Conservation (phyloP, 2,113 vertebrate genomes). For the Centrocercus urophasianus region DNA sequence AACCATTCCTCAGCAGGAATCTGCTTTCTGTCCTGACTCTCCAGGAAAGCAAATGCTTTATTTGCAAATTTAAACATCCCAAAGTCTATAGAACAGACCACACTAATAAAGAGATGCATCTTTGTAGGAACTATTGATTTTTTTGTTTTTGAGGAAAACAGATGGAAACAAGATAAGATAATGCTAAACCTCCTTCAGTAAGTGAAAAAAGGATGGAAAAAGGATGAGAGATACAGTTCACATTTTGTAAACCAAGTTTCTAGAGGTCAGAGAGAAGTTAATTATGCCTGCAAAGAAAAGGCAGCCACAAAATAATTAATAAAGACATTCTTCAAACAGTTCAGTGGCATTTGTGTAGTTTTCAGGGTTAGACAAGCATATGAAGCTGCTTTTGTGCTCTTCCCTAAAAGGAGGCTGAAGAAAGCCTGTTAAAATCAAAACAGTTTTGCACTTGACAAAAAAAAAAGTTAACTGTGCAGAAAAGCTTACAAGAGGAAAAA, state of each 20-base stretch:
- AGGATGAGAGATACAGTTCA: not conserved
- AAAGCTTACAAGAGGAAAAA: not conserved
- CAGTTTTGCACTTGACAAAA: not conserved
- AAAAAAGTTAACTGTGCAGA: not conserved
- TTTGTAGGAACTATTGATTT: not conserved
- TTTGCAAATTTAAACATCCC: not conserved
- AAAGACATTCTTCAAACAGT: not conserved
- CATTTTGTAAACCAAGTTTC: not conserved
- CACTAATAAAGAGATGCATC: not conserved
- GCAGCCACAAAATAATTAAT: not conserved
- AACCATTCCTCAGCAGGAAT: not conserved
- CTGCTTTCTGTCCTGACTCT: not conserved
- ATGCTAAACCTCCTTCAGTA: not conserved
- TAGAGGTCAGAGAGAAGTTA: not conserved
- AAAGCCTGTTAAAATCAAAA: fast-evolving
- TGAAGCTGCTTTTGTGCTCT: not conserved
- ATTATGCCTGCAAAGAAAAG: not conserved
- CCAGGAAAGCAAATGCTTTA: not conserved
- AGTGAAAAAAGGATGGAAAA: not conserved
- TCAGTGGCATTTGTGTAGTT: not conserved
- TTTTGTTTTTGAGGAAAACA: not conserved
- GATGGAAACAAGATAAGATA: not conserved
- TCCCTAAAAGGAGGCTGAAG: not conserved
- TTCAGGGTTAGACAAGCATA: not conserved
- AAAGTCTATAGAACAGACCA: not conserved